These are phyloP conservation scores for Pao palembangensis DNA, from an alignment of 2,113 vertebrate species.

Conservation along the genomic window DNA sequence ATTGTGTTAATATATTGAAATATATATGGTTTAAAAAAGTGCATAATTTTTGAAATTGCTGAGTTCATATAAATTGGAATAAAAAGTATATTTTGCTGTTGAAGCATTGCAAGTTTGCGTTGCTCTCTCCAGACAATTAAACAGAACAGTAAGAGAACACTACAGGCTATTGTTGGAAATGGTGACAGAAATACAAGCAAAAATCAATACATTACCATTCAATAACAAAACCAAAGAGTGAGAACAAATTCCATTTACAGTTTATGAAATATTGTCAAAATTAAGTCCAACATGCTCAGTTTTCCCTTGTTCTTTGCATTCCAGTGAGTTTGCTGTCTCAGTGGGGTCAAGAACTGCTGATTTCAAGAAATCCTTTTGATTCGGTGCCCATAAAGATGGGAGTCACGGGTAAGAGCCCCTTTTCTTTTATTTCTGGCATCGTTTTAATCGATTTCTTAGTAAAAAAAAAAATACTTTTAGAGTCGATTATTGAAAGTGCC, in stretches of 20 bases:
- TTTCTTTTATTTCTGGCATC: neutral
- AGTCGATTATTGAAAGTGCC: neutral
- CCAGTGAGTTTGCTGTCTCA: constrained; percentile 55
- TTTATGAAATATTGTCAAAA: neutral
- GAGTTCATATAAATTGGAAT: too few species aligned
- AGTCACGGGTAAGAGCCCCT: constrained; percentile 51
- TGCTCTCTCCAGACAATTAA: constrained; percentile 66
- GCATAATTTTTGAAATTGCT: too few species aligned
- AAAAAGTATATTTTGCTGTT: too few species aligned
- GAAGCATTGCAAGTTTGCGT: too few species aligned
- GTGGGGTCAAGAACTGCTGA: constrained; percentile 42
- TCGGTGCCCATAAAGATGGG: constrained; percentile 40
- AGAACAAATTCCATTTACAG: constrained; percentile 14
- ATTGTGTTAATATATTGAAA: neutral
- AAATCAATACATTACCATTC: constrained; percentile 72
- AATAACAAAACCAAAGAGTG: constrained; percentile 70
- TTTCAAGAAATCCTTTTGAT: constrained; percentile 57
- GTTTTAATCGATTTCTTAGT: neutral
- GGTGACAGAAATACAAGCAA: constrained; percentile 74
- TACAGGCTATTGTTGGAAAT: constrained; percentile 75
- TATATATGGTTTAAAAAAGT: too few species aligned
- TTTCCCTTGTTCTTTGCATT: constrained; percentile 4
- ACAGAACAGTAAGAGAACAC: constrained; percentile 72
- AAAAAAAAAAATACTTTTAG: neutral
- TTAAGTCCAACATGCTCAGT: neutral